These are phyloP conservation scores for Merluccius polli DNA, from an alignment of 2,797 vertebrate genomes.

Conservation along the genomic window DNA sequence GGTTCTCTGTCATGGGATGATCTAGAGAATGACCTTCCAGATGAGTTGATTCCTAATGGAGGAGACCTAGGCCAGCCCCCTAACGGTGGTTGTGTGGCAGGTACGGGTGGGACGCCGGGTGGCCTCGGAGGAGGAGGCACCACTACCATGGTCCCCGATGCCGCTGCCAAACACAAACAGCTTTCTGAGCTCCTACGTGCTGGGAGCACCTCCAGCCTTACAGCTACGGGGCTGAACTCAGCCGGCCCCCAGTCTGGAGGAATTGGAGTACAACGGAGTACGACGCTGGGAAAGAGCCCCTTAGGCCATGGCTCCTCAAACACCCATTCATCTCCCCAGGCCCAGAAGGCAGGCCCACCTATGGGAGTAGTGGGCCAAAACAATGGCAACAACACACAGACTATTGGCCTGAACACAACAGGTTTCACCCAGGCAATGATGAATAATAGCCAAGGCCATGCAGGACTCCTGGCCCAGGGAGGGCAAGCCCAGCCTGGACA, in stretches of 20 bases:
- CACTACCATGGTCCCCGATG: conserved; percentile 80
- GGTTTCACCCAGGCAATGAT: conserved; percentile 89
- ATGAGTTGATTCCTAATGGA: conserved; percentile 95
- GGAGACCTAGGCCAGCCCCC: conserved; percentile 77
- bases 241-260: conserved; percentile 80
- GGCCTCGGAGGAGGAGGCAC: conserved; percentile 32
- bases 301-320: conserved; percentile 83
- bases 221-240: conserved; percentile 77
- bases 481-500: conserved; percentile 82
- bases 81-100: conserved; percentile 63
- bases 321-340: conserved; percentile 81
- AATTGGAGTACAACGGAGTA: conserved; percentile 81
- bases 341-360: conserved; percentile 86
- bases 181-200: conserved; percentile 93
- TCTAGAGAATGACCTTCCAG: conserved; percentile 96
- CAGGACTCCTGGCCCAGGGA: conserved; percentile 79
- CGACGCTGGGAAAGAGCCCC: conserved; percentile 87
- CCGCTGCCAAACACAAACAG: conserved; percentile 96
- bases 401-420: conserved; percentile 84
- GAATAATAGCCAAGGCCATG: conserved; percentile 86
- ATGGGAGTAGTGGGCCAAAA: conserved; percentile 75
- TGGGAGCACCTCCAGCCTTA: conserved; percentile 77
- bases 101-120: conserved; percentile 36
- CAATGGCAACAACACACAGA: conserved; percentile 69
- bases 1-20: conserved; percentile 87